Evolutionary conservation across 92 coral and sea anemone species (phyloP).

Genomic region (Porites cylindrica): DNA sequence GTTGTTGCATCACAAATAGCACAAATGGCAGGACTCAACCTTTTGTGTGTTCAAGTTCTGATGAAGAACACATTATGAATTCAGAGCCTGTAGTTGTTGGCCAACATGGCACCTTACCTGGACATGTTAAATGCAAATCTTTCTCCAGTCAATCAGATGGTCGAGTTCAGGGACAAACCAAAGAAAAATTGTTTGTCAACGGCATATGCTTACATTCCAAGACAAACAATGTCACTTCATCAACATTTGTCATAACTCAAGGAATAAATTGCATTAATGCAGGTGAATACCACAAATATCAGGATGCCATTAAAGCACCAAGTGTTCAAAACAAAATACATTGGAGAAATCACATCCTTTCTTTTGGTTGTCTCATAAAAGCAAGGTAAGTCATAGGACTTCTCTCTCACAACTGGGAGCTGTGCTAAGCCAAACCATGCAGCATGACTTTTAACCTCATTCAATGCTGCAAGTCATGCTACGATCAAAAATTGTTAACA

Average conservation of each 20-base stretch:
- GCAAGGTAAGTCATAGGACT: neutral
- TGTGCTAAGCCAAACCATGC: too few relatives aligned
- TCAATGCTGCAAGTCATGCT: too few relatives aligned
- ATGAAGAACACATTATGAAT: neutral
- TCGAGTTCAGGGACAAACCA: neutral
- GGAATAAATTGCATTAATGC: neutral
- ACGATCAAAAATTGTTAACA: too few relatives aligned
- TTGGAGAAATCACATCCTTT: slow-evolving; percentile 40
- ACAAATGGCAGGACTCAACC: neutral
- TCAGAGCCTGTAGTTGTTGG: neutral
- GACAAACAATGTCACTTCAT: neutral
- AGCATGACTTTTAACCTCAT: too few relatives aligned
- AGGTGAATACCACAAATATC: neutral
- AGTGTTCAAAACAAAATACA: neutral
- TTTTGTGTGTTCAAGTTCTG: neutral
- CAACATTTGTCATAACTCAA: neutral
- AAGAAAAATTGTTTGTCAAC: neutral
- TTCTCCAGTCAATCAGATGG: neutral
- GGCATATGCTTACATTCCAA: neutral
- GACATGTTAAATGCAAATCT: neutral
- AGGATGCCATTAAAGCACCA: neutral
- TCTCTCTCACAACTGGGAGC: too few relatives aligned
- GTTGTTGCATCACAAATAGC: neutral
- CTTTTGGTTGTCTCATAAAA: slow-evolving; percentile 47
- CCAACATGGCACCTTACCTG: neutral